phyloP scores from a whole-genome alignment of 2,113 vertebrate species.

The Ramphastos sulfuratus region DNA sequence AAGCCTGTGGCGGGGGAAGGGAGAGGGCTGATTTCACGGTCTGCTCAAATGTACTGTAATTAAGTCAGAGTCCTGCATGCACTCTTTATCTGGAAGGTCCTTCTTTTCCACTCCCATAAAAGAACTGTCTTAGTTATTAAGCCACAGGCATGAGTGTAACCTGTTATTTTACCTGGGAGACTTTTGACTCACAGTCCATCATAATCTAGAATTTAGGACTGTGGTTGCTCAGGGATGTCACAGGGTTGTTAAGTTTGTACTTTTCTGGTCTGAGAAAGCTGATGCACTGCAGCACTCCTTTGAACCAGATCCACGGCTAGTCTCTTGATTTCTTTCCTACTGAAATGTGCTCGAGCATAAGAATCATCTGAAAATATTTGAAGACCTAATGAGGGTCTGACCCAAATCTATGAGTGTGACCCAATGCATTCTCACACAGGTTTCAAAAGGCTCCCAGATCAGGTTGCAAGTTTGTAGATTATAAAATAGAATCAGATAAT shows the following conservation, averaged over 20 bases:
- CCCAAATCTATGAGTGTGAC: neutral
- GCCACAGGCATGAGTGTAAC: neutral
- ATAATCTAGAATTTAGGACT: neutral
- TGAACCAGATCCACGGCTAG: rapidly evolving
- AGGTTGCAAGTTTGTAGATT: neutral
- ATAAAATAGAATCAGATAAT: too few species aligned
- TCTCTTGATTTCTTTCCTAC: neutral
- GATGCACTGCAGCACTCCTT: rapidly evolving
- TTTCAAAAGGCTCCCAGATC: neutral
- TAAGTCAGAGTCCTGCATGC: neutral
- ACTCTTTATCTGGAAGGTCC: neutral
- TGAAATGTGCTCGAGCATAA: neutral
- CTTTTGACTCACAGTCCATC: neutral
- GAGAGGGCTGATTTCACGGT: neutral
- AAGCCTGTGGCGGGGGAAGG: neutral
- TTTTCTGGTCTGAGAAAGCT: rapidly evolving
- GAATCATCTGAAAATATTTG: neutral
- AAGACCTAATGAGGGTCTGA: neutral
- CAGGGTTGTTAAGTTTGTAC: neutral
- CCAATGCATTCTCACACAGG: neutral
- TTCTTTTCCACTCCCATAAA: neutral
- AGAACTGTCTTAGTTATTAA: neutral
- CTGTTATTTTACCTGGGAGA: neutral
- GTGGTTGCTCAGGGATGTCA: neutral
- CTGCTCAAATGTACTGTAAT: neutral